Percentiles rank a stretch among this genome's conserved stretches.
These are phyloP conservation scores for Lamprotornis superbus DNA, from an alignment of 2,113 vertebrate genomes.

Conservation along the genomic window DNA sequence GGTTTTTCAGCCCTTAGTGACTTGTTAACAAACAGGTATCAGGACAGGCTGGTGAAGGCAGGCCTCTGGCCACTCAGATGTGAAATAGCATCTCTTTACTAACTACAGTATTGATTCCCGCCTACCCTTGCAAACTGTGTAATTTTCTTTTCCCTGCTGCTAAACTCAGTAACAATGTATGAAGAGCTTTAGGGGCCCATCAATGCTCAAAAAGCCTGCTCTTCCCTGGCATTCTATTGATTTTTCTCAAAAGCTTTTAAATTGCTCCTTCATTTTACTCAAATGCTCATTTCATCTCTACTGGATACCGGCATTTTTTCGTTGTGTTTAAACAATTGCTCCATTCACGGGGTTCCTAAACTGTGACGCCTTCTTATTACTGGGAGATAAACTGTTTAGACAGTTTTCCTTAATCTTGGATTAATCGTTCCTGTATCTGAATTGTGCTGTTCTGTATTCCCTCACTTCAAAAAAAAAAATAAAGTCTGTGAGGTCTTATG, in stretches of 20 bases:
- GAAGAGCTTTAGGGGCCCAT: slow-evolving; percentile 74
- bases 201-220: slow-evolving; percentile 73
- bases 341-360: slow-evolving; percentile 78
- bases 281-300: slow-evolving; percentile 79
- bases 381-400: slow-evolving; percentile 83
- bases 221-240: slow-evolving; percentile 80
- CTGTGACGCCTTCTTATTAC: slow-evolving; percentile 82
- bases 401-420: slow-evolving; percentile 81
- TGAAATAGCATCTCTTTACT: slow-evolving; percentile 98
- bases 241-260: slow-evolving; percentile 87
- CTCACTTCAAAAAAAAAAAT: slow-evolving; percentile 48
- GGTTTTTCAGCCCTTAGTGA: slow-evolving; percentile 81
- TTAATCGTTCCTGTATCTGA: slow-evolving; percentile 75
- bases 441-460: slow-evolving; percentile 63
- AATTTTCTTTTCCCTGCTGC: slow-evolving; percentile 79
- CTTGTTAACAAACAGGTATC: slow-evolving; percentile 90
- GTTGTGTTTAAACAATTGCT: slow-evolving; percentile 83
- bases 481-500: neutral
- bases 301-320: slow-evolving; percentile 69
- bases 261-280: slow-evolving; percentile 85
- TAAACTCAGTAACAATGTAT: slow-evolving; percentile 80
- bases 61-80: slow-evolving; percentile 89
- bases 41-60: slow-evolving; percentile 70
- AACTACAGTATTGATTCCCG: slow-evolving; percentile 91
- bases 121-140: slow-evolving; percentile 74